Conservation (phyloP, 2,797 vertebrate genomes). For the Carcharodon carcharias region DNA sequence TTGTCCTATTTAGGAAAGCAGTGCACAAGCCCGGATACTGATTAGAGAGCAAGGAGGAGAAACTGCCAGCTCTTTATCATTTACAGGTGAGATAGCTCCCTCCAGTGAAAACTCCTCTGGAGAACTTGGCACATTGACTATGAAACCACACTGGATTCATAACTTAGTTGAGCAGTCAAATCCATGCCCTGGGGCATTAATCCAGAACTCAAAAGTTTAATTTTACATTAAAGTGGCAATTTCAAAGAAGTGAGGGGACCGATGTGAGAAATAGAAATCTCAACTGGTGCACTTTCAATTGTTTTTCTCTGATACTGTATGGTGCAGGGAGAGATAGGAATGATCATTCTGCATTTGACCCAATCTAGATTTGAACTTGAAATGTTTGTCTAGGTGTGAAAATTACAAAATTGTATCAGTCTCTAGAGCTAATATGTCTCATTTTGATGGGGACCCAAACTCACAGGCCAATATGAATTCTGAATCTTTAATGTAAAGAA, state of each 20-base stretch:
- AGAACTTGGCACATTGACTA: neutral
- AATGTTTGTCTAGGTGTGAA: neutral
- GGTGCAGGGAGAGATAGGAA: neutral
- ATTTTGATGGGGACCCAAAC: neutral
- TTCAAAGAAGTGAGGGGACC: neutral
- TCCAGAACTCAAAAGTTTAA: neutral
- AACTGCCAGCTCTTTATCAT: neutral
- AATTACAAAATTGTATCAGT: neutral
- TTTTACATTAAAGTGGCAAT: neutral
- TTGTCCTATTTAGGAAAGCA: too few relatives aligned
- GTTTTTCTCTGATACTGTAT: neutral
- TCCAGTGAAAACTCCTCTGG: neutral
- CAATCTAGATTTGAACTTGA: neutral
- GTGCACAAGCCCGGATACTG: neutral
- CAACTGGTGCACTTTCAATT: neutral
- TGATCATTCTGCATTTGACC: neutral
- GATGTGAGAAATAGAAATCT: neutral
- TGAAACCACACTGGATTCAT: neutral
- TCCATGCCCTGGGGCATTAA: neutral
- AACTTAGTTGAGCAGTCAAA: neutral
- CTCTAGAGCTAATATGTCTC: neutral
- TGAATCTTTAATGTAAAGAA: neutral
- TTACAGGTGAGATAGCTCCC: neutral
- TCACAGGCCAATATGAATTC: neutral
- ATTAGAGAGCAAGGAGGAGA: neutral